A percentile compares a stretch with the other conserved stretches of the same genome.
Conservation (phyloP, 2,888 invertebrate genomes). For the Steinernema scapterisci region DNA sequence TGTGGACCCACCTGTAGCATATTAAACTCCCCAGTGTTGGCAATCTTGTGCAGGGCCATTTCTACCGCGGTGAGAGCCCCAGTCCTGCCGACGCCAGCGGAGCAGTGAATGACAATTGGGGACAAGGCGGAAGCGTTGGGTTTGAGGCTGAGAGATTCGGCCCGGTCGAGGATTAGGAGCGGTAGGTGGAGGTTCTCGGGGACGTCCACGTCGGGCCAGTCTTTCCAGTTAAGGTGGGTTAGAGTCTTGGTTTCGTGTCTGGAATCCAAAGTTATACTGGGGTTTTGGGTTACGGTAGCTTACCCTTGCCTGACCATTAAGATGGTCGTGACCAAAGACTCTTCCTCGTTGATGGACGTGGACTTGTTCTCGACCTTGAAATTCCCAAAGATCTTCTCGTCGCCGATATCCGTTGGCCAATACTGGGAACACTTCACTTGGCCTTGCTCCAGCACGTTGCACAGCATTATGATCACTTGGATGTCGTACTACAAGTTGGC, state of each 20-base stretch:
- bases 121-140: background rate
- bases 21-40: background rate
- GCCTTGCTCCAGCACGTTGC: constrained; percentile 5
- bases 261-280: too few species aligned
- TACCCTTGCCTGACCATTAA: background rate
- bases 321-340: background rate
- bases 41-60: constrained; percentile 13
- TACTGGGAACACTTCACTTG: constrained; percentile 20
- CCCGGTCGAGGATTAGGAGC: background rate
- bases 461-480: constrained; percentile 25
- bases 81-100: constrained; percentile 4
- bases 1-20: constrained; percentile 4
- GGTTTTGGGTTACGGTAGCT: background rate
- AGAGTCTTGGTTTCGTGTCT: constrained; percentile 7
- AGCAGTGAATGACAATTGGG: constrained; percentile 15
- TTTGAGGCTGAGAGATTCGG: constrained; percentile 7
- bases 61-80: constrained; percentile 6
- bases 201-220: constrained; percentile 23
- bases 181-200: constrained; percentile 24
- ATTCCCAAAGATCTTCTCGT: background rate
- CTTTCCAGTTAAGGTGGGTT: constrained; percentile 21
- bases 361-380: background rate
- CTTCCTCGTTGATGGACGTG: background rate
- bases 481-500: constrained; percentile 4
- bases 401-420: constrained; percentile 1